Base-by-base conservation (phyloP, 2,888 invertebrate species). In the Cristatella mucedo region DNA sequence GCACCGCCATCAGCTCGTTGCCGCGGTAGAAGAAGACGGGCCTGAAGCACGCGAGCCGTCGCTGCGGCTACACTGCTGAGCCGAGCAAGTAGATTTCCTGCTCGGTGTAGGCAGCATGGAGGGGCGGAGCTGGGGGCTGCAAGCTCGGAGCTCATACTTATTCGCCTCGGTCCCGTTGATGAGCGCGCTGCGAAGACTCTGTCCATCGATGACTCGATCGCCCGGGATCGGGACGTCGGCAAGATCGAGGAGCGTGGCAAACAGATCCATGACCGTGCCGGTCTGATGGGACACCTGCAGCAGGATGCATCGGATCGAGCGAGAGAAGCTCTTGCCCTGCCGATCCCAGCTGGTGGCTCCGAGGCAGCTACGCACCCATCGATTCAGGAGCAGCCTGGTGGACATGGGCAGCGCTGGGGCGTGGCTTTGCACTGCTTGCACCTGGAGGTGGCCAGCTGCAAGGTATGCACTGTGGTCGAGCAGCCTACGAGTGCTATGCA, bases 21-120 rank as follows among this genome's bases (percentile, higher is more conserved):
- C 71, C 71, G 43, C 72, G 68, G 53, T 72, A 72, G 53, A 67
- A 70, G 50, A 68, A 70, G 31, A 71, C 56, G 4, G 68, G 66
- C 40, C 70, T 65, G 41, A 31, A 59, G 33, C 53, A 55, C 5
- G 51, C 47, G 41, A 52, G n/a, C n/a, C n/a, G n/a, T n/a, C n/a
- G n/a, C n/a, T n/a, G 53, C 20, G 59, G 38, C n/a, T n/a, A n/a
- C n/a, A n/a, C n/a, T n/a, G 26, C 9, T 26, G 9, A 26, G 9
- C 9, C 26, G 26, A 26, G 9, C n/a, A n/a, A n/a, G 9, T 9
- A 26, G 9, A 26, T 26, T n/a, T 26, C 26, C 9, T n/a, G n/a
- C n/a, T n/a, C n/a, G n/a, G n/a, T n/a, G n/a, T n/a, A n/a, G n/a
- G n/a, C n/a, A n/a, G n/a, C n/a, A n/a, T n/a, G n/a, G n/a, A n/a